Evolutionary conservation across 2,888 invertebrate species (phyloP).

Genomic region (Netelia inedita): DNA sequence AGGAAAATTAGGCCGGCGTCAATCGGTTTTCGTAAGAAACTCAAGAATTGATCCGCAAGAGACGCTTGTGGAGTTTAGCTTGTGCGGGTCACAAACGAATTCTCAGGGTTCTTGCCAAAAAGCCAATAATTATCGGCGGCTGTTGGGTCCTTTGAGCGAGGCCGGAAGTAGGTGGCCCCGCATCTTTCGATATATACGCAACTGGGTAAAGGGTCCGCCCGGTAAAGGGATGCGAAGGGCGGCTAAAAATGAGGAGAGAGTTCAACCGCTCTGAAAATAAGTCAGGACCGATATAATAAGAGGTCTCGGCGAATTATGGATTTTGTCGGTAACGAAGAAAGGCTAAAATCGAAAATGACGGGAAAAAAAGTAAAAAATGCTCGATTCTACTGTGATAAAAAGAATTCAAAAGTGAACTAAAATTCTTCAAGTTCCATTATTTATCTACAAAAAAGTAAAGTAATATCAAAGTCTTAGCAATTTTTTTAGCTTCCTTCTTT

Average conservation of each 20-base stretch:
- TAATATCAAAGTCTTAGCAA: background rate
- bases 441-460: background rate
- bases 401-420: background rate
- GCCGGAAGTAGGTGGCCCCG: conserved; percentile 69
- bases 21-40: conserved; percentile 58
- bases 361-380: conserved; percentile 7
- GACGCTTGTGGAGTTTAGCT: conserved; percentile 17
- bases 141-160: conserved; percentile 61
- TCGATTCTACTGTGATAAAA: conserved; percentile 3
- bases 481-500: too few relatives aligned
- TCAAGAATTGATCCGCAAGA: conserved; percentile 28
- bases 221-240: conserved; percentile 65
- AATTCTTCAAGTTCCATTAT: background rate
- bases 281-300: conserved; percentile 66
- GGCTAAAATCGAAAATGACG: conserved; percentile 29
- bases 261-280: conserved; percentile 65
- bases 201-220: conserved; percentile 34
- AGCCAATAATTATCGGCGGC: conserved; percentile 78
- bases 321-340: conserved; percentile 24
- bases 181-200: conserved; percentile 39
- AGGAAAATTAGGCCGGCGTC: conserved; percentile 58
- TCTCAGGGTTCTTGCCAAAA: conserved; percentile 67
- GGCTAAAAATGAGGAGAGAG: conserved; percentile 45
- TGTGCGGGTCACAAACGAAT: conserved; percentile 49
- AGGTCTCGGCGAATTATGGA: conserved; percentile 35